phyloP scores from a whole-genome alignment of 2,113 vertebrate genomes.

The Anas platyrhynchos region DNA sequence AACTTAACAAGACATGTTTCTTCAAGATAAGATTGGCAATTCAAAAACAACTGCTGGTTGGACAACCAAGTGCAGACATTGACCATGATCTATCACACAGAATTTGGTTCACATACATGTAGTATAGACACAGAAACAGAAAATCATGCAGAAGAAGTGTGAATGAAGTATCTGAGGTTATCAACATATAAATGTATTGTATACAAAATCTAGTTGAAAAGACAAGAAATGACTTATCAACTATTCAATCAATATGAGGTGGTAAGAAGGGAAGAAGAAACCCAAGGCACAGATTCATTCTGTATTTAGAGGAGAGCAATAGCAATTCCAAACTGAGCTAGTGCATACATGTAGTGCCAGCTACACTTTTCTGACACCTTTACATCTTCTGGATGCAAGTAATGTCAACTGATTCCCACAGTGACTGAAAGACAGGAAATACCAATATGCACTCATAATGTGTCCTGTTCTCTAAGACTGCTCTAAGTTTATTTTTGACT shows the following conservation, averaged over 20 bases:
- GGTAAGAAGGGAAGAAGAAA: not conserved
- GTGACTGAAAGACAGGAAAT: not conserved
- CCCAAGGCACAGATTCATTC: not conserved
- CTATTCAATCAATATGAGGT: not conserved
- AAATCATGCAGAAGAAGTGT: too few relatives aligned
- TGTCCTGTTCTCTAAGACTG: not conserved
- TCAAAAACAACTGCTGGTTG: slow-evolving; percentile 11
- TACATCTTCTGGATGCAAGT: not conserved
- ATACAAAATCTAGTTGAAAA: not conserved
- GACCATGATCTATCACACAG: not conserved
- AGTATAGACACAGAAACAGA: not conserved
- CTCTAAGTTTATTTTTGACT: not conserved
- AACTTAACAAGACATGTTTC: slow-evolving; percentile 64
- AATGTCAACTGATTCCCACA: not conserved
- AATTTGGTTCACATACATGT: not conserved
- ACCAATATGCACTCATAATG: not conserved
- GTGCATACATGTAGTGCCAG: not conserved
- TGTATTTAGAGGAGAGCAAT: not conserved
- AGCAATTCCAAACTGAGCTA: not conserved
- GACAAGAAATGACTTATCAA: not conserved
- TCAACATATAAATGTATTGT: not conserved
- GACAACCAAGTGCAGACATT: not conserved
- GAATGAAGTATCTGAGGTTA: not conserved
- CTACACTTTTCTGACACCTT: not conserved
- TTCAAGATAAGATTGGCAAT: slow-evolving; percentile 62